Conservation (phyloP, 1,140 invertebrate genomes). For the Drosophila kohkoa region DNA sequence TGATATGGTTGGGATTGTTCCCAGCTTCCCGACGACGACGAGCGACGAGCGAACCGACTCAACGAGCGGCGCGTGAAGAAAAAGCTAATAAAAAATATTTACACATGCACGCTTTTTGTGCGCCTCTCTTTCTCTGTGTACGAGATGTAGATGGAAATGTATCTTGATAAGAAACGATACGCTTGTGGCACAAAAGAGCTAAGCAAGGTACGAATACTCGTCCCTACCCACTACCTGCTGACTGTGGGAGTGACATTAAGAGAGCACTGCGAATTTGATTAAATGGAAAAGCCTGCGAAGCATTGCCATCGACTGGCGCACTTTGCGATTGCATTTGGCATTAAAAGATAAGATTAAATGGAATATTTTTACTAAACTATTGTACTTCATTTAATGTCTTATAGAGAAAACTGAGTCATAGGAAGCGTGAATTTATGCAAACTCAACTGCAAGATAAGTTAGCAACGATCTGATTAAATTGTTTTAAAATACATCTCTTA, state of each 20-base stretch:
- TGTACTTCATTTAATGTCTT: no score
- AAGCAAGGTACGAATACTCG: conserved; percentile 12
- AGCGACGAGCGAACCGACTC: conserved; percentile 6
- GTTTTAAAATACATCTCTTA: no score
- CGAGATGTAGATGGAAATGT: conserved; percentile 67
- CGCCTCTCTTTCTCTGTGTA: conserved; percentile 6
- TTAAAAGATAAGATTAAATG: neutral
- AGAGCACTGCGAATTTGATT: conserved; percentile 58
- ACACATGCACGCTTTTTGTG: conserved; percentile 59
- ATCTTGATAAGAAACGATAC: conserved; percentile 63
- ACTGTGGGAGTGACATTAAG: conserved; percentile 17
- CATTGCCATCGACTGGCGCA: neutral
- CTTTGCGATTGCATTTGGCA: conserved; percentile 1
- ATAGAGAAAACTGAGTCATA: no score
- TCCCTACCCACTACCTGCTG: neutral
- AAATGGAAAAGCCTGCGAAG: conserved; percentile 48
- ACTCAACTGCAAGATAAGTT: no score
- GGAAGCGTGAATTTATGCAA: no score
- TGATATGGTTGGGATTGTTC: conserved; percentile 35
- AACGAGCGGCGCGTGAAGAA: conserved; percentile 30
- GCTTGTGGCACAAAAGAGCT: conserved; percentile 32
- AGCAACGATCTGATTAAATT: no score
- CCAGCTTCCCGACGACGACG: conserved; percentile 2
- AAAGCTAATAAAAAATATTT: conserved; percentile 78
- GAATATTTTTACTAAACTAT: no score